Evolutionary conservation across 2,113 vertebrate genomes (phyloP).

Genomic region (Entomyzon cyanotis): DNA sequence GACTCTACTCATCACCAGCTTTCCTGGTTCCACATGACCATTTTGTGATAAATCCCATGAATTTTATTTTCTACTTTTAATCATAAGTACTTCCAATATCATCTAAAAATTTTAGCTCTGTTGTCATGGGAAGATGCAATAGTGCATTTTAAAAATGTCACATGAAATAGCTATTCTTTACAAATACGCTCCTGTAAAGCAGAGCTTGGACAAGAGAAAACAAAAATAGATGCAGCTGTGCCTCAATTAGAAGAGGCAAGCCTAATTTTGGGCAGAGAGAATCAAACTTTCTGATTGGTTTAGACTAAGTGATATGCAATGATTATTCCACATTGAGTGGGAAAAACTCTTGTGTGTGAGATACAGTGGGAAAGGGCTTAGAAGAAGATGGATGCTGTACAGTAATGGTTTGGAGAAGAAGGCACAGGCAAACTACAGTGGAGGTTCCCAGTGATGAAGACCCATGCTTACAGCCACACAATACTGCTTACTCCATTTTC

Average conservation of each 20-base stretch:
- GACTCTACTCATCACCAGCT: neutral
- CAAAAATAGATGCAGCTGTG: neutral
- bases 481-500: neutral
- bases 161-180: neutral
- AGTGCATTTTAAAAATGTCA: neutral
- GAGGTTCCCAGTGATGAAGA: neutral
- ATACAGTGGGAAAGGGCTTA: neutral
- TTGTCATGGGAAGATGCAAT: neutral
- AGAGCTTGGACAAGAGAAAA: neutral
- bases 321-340: slow-evolving; percentile 31
- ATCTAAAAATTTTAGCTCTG: neutral
- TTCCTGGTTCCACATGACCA: neutral
- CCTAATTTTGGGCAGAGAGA: slow-evolving; percentile 30
- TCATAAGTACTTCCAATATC: neutral
- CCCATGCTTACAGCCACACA: neutral
- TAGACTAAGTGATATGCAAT: slow-evolving; percentile 32
- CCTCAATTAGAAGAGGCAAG: neutral
- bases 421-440: neutral
- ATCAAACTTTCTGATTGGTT: slow-evolving; percentile 31
- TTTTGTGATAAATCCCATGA: neutral
- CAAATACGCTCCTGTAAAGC: neutral
- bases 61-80: neutral
- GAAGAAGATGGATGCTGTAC: slow-evolving; percentile 12
- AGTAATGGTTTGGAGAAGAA: neutral
- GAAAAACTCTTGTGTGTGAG: neutral